Conservation (phyloP, 1,140 invertebrate species). For the Papilio glaucus region DNA sequence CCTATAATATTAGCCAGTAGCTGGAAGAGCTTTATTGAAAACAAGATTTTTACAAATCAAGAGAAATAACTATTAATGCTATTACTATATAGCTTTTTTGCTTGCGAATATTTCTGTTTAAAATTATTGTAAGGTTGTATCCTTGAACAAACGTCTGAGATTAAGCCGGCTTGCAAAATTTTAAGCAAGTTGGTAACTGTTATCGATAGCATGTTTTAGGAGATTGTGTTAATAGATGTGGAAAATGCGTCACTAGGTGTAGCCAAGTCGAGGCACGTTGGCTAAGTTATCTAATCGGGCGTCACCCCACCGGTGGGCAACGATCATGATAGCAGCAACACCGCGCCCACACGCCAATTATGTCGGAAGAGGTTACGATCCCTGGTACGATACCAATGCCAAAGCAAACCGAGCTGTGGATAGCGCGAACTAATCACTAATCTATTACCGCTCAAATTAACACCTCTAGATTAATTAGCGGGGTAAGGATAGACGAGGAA, state of each 20-base stretch:
- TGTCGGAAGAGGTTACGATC: constrained; percentile 80
- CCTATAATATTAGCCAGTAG: background rate
- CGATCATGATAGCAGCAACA: constrained; percentile 73
- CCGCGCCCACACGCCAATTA: constrained; percentile 80
- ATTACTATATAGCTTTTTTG: background rate
- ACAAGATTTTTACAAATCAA: background rate
- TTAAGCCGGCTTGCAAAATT: constrained; percentile 10
- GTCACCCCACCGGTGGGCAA: constrained; percentile 74
- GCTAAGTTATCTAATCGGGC: constrained; percentile 74
- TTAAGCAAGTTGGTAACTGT: constrained; percentile 18
- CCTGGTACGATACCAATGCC: constrained; percentile 64
- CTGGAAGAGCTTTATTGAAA: background rate
- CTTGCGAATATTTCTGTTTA: background rate
- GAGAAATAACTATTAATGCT: background rate
- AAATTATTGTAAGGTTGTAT: background rate
- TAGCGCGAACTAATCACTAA: constrained; percentile 64
- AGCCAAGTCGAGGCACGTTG: constrained; percentile 59
- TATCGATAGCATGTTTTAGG: constrained; percentile 28
- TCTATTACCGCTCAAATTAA: constrained; percentile 69
- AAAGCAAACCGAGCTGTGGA: constrained; percentile 63
- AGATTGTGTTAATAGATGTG: constrained; percentile 44
- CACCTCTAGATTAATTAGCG: constrained; percentile 48
- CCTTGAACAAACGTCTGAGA: background rate
- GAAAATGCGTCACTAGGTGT: constrained; percentile 51
- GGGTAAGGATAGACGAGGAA: background rate